phyloP scores from a whole-genome alignment of 1,140 invertebrate species.

The Scaptomyza montana region DNA sequence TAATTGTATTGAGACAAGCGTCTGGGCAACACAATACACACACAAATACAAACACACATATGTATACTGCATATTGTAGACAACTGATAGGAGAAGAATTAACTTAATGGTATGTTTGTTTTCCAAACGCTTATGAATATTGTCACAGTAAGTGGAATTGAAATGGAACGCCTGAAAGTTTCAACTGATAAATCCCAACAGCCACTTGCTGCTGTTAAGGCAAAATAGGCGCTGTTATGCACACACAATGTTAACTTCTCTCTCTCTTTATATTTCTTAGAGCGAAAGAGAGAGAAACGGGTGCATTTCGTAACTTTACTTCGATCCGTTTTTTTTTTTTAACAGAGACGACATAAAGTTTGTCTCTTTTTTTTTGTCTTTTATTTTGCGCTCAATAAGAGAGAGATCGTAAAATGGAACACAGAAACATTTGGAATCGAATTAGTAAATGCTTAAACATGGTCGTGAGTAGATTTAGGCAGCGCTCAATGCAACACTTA shows the following conservation, averaged over 20 bases:
- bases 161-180: constrained; percentile 27
- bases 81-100: constrained; percentile 27
- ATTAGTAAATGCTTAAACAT: constrained; percentile 40
- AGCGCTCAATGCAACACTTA: constrained; percentile 2
- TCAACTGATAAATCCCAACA: constrained; percentile 19
- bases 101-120: constrained; percentile 29
- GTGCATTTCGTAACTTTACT: constrained; percentile 5
- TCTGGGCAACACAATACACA: constrained; percentile 36
- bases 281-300: not conserved
- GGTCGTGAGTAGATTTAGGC: constrained; percentile 10
- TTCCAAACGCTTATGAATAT: constrained; percentile 24
- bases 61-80: not conserved
- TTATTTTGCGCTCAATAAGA: constrained; percentile 5
- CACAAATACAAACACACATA: not conserved
- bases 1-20: constrained; percentile 52
- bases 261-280: not conserved
- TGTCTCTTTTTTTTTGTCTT: not conserved
- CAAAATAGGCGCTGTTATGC: no score
- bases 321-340: not conserved
- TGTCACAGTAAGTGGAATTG: constrained; percentile 32
- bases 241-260: not conserved
- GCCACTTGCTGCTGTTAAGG: constrained; percentile 47
- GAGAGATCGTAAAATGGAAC: constrained; percentile 21
- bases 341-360: not conserved
- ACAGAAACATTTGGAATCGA: constrained; percentile 6